These are phyloP conservation scores for Anticlea derivata DNA, from an alignment of 2,888 invertebrate species.

Conservation along the genomic window DNA sequence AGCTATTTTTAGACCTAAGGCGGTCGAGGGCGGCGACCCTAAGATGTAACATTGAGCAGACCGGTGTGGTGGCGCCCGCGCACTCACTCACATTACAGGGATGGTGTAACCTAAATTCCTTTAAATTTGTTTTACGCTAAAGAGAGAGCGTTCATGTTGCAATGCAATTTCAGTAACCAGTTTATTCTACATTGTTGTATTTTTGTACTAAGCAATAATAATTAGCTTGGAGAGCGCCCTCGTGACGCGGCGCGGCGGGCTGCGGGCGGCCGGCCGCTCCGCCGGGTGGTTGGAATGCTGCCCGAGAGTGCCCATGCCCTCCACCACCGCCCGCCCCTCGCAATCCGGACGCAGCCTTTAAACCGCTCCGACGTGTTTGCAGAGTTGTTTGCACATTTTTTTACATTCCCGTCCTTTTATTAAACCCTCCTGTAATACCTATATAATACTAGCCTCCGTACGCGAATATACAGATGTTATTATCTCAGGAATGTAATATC, in stretches of 20 bases:
- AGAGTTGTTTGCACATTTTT: constrained; percentile 83
- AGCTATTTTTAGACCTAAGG: constrained; percentile 71
- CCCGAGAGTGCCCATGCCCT: constrained; percentile 51
- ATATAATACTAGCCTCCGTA: constrained; percentile 43
- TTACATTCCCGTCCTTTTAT: constrained; percentile 79
- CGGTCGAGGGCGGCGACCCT: constrained; percentile 74
- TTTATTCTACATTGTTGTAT: too few species aligned
- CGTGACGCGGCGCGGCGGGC: constrained; percentile 30
- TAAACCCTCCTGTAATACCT: constrained; percentile 63
- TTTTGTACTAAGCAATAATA: too few species aligned
- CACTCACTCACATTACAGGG: constrained; percentile 32
- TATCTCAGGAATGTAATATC: constrained; percentile 33
- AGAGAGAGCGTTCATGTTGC: too few species aligned
- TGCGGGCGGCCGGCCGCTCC: constrained; percentile 58
- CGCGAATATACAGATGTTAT: constrained; percentile 32
- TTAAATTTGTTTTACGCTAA: neutral
- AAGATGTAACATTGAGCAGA: constrained; percentile 55
- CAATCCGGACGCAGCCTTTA: constrained; percentile 82
- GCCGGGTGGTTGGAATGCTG: constrained; percentile 76
- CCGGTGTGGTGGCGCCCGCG: constrained; percentile 59
- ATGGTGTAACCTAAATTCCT: neutral
- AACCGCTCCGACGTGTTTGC: constrained; percentile 83
- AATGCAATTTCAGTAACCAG: too few species aligned
- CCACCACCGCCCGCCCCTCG: constrained; percentile 67
- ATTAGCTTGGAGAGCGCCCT: too few species aligned